Base-by-base conservation (phyloP, 2,797 vertebrate species). In the Salmo trutta region DNA sequence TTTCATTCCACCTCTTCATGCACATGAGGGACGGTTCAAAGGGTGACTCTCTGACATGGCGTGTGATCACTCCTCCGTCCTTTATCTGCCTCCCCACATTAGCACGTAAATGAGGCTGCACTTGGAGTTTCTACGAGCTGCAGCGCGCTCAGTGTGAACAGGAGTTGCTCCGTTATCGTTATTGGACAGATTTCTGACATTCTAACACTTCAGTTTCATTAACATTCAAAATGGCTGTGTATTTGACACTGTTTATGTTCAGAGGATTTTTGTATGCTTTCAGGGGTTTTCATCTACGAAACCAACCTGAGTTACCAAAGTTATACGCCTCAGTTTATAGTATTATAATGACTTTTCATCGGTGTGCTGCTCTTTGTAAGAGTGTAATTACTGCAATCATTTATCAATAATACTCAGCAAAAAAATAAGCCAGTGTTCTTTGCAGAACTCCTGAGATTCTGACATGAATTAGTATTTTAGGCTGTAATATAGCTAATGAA, bases 61-160 rank as follows among this genome's bases (percentile, higher is more conserved):
- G 56, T 86, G 91, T 93, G 93, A 95, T 95, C 91, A 91, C 90
- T 92, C 91, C 8, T 84, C 84, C 90, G 4, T 70, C 91, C 92
- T 94, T 94, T 94, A 95, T 95, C 94, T 92, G 87, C 86, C 84
- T 90, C 86, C 87, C 89, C 90, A 93, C 93, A 95, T 95, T 95
- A 95, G 93, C 94, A 95, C 93, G 93, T 94, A 95, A 95, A 95
- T 95, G 94, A 95, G 93, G 93, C 92, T 90, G 92, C 91, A 93
- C 92, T 93, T 91, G 93, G 93, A 92, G 93, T 94, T 14, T 93
- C 89, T 79, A 88, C 87, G 87, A 90, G 90, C 91, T 87, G 90
- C 87, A 91, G 92, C 91, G 87, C 87, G 88, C 90, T 88, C 86
- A 82, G 90, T 93, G 93, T 93, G 94, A 94, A 94, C 92, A 92